phyloP scores from a whole-genome alignment of 1,140 invertebrate genomes.

The Saccostrea cuccullata region DNA sequence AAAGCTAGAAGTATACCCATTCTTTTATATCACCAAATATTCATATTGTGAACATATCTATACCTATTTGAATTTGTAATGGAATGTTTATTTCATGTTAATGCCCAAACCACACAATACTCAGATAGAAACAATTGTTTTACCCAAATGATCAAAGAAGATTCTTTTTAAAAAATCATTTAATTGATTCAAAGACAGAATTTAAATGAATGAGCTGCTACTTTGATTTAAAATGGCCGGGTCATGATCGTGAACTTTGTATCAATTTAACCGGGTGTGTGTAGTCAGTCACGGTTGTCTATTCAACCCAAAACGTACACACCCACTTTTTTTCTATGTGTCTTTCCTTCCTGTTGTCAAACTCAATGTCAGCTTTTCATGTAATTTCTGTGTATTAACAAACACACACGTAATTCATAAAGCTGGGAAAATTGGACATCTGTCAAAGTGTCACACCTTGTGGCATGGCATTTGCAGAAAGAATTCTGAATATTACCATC shows the following conservation, averaged over 20 bases:
- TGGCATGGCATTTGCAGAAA: not conserved
- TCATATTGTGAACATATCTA: not conserved
- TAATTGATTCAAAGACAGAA: not conserved
- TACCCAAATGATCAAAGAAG: not conserved
- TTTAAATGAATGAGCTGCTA: not conserved
- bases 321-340: not conserved
- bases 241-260: not conserved
- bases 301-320: not conserved
- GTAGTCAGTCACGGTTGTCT: not conserved
- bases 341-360: not conserved
- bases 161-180: constrained; percentile 13
- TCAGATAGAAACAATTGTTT: constrained; percentile 11
- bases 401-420: not conserved
- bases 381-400: not conserved
- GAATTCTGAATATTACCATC: too few species aligned
- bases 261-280: not conserved
- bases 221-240: not conserved
- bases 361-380: not conserved
- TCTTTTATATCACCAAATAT: not conserved
- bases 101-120: not conserved
- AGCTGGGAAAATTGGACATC: not conserved
- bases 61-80: not conserved
- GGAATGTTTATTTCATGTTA: not conserved
- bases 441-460: not conserved
- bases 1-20: too few species aligned